Base-by-base conservation (phyloP, 2,113 vertebrate genomes). In the Zapornia atra region DNA sequence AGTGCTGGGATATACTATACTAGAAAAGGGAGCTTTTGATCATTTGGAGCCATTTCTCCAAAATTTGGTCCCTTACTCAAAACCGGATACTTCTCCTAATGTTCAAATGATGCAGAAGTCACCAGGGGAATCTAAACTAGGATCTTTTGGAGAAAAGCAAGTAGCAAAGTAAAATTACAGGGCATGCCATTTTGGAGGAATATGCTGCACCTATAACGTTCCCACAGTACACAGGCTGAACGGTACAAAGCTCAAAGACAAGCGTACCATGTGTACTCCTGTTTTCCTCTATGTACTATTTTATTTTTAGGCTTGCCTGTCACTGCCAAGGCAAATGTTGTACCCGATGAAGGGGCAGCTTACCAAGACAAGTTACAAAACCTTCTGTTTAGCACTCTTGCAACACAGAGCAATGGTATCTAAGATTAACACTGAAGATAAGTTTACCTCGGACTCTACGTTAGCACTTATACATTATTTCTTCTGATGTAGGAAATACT, bases 221-320 rank as follows among this genome's bases (percentile, higher is more conserved):
- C 29, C 12, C 13, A 6, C 48, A 57, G 40, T 51, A 56, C 48
- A 44, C 5, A 69, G 12, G 12, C n/a, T 11, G 1, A 60, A 33
- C 0, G 0, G 19, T 25, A 59, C 34, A 53, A 71, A 77, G 46
- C 75, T 95, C 79, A 82, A 71, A 84, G 46, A 17, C 18, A 69
- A 92, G 48, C 38, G 34, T 29, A 82, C 88, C 29, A 33, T 78
- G 60, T 91, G 82, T 95, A 75, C 70, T 85, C 75, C 66, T 89
- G 71, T 88, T 90, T 72, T 78, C 73, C 9, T 19, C 61, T 94
- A 38, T 59, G 63, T 65, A 25, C 26, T 15, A 5, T 86, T 84
- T 65, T 97, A 97, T 96, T 98, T 98, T 98, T 96, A 98, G 96
- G 50, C 38, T 66, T 80, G 66, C 53, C 57, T 42, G 78, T 86